phyloP scores from a whole-genome alignment of 2,113 vertebrate genomes.

The Vulpes vulpes region DNA sequence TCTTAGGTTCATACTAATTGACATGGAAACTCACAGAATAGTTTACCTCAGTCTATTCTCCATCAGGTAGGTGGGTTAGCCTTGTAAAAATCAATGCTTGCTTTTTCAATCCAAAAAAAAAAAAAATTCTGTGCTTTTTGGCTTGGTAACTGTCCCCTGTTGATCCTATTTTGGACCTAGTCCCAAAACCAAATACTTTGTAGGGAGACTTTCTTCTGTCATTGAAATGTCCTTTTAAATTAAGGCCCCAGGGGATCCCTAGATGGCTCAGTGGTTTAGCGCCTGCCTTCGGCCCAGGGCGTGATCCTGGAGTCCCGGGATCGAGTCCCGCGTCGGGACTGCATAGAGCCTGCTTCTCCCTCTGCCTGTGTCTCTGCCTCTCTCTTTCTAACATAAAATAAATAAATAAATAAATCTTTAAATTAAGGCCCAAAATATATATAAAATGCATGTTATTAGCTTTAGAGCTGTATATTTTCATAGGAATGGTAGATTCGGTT shows the following conservation, averaged over 20 bases:
- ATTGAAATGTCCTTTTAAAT: slow-evolving; percentile 30
- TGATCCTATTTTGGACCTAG: slow-evolving; percentile 17
- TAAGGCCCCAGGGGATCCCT: neutral
- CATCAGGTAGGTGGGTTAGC: neutral
- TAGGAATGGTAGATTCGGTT: neutral
- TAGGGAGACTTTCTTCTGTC: slow-evolving; percentile 46
- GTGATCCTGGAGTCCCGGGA: too few relatives aligned
- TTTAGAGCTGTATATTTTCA: neutral
- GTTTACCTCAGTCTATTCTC: neutral
- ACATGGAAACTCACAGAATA: neutral
- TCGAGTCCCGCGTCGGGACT: too few relatives aligned
- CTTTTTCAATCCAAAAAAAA: neutral
- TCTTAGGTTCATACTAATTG: neutral
- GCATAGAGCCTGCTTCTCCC: too few relatives aligned
- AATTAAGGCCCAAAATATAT: neutral
- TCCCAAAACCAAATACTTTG: neutral
- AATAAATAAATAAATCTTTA: neutral
- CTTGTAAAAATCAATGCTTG: neutral
- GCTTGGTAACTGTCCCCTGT: neutral
- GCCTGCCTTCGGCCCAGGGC: too few relatives aligned
- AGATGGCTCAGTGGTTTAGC: too few relatives aligned
- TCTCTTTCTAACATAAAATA: too few relatives aligned
- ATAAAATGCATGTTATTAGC: neutral
- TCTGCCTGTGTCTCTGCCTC: too few relatives aligned
- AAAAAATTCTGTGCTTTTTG: neutral